These are phyloP conservation scores for Wasmannia auropunctata DNA, from an alignment of 1,140 invertebrate genomes.

Conservation along the genomic window DNA sequence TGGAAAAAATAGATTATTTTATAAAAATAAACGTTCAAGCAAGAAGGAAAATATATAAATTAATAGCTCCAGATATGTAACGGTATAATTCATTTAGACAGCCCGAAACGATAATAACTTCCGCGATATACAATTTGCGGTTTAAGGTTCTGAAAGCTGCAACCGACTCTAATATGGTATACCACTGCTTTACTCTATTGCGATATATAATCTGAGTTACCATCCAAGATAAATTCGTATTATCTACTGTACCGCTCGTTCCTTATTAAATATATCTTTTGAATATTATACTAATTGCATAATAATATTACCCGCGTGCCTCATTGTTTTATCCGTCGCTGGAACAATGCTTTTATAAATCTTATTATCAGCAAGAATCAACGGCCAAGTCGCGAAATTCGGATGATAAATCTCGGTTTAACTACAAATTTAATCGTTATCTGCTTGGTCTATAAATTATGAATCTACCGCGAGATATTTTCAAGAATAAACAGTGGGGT, in stretches of 20 bases:
- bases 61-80: conserved; percentile 22
- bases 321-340: not conserved
- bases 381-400: not conserved
- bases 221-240: not conserved
- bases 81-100: conserved; percentile 50
- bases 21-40: not conserved
- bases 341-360: not conserved
- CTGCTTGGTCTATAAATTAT: conserved; percentile 8
- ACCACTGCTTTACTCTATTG: conserved; percentile 30
- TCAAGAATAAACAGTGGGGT: conserved; percentile 3
- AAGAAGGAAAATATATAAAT: not conserved
- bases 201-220: not conserved
- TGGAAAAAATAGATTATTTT: too few relatives aligned
- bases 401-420: conserved; percentile 18
- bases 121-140: conserved; percentile 41
- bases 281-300: not conserved
- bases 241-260: not conserved
- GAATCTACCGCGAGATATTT: not conserved
- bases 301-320: not conserved
- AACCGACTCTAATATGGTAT: conserved; percentile 41
- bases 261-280: not conserved
- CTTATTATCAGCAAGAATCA: not conserved
- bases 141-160: conserved; percentile 9
- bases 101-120: conserved; percentile 25
- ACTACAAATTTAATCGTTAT: conserved; percentile 10